Evolutionary conservation across 37 sponge, comb jelly and placozoan genomes (phyloP).

Genomic region (Beroe forskalii): DNA sequence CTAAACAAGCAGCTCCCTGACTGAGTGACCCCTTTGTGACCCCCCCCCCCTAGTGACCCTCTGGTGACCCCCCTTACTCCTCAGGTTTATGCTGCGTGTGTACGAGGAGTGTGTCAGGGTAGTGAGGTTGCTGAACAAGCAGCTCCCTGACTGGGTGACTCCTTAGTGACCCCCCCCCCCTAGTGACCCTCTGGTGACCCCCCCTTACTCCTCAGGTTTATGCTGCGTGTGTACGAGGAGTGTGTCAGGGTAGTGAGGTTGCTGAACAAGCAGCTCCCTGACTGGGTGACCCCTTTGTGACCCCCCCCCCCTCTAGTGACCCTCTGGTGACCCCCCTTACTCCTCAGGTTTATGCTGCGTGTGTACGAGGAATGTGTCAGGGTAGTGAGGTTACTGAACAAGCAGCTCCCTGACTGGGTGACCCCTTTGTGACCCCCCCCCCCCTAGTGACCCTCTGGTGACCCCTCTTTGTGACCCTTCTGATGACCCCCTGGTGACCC

Average conservation of each 20-base stretch:
- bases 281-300: too few species aligned
- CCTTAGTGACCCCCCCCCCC: neutral
- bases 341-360: conserved; percentile 23
- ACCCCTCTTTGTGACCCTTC: neutral
- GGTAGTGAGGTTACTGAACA: neutral
- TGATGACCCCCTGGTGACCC: too few species aligned
- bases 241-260: neutral
- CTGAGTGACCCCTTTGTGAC: too few species aligned
- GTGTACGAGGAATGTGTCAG: conserved; percentile 37
- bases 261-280: too few species aligned
- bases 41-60: too few species aligned
- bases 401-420: conserved; percentile 53
- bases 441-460: neutral
- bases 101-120: conserved; percentile 55
- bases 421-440: too few species aligned
- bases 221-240: conserved; percentile 33
- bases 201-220: conserved; percentile 19
- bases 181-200: neutral
- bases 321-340: too few species aligned
- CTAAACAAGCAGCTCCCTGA: too few species aligned
- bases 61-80: too few species aligned
- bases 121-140: neutral
- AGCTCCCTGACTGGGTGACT: conserved; percentile 44
- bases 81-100: conserved; percentile 56
- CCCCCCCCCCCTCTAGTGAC: too few species aligned